phyloP scores from a whole-genome alignment of 2,797 vertebrate genomes.

The Lepus townsendii region DNA sequence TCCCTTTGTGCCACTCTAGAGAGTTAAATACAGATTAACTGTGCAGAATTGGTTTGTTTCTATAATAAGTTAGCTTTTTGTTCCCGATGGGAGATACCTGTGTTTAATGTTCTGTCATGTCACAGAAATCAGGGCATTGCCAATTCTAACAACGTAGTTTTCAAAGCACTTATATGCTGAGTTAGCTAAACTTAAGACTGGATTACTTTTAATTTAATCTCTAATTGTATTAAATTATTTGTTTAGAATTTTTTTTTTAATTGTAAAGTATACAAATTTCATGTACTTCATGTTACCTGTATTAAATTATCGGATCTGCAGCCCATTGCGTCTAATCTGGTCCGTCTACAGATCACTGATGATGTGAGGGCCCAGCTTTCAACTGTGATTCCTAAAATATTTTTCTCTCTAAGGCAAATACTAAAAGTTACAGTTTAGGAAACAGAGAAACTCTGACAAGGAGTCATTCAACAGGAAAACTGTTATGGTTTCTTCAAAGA shows the following conservation, averaged over 20 bases:
- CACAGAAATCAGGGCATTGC: not conserved
- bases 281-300: not conserved
- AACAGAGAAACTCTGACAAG: not conserved
- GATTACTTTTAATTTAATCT: constrained; percentile 10
- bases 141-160: not conserved
- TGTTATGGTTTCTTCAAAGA: not conserved
- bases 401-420: not conserved
- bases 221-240: too few species aligned
- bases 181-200: not conserved
- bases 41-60: not conserved
- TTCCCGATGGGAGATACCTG: constrained; percentile 31
- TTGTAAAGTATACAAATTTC: too few species aligned
- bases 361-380: not conserved
- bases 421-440: not conserved
- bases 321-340: not conserved
- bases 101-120: not conserved
- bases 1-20: not conserved
- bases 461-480: not conserved
- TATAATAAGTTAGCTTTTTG: constrained; percentile 10
- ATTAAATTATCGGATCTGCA: constrained; percentile 19
- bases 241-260: too few species aligned
- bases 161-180: not conserved
- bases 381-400: constrained; percentile 43
- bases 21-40: constrained; percentile 42
- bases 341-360: not conserved